These are phyloP conservation scores for Cataglyphis cursor DNA, from an alignment of 2,888 invertebrate genomes.

Conservation along the genomic window DNA sequence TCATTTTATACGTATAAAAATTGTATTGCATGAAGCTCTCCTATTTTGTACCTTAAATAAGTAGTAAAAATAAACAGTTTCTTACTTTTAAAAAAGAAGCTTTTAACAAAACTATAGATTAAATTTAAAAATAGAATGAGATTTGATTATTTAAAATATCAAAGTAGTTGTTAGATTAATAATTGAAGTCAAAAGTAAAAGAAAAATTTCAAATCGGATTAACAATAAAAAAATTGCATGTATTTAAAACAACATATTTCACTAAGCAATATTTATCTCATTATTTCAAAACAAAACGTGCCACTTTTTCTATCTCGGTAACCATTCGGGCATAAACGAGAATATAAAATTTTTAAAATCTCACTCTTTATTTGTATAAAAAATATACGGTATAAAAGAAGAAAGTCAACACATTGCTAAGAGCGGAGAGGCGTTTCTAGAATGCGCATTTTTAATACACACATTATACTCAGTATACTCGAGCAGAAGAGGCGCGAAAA, in stretches of 20 bases:
- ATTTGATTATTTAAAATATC: not conserved
- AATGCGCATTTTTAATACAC: constrained; percentile 1
- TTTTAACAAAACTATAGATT: not conserved
- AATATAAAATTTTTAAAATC: not conserved
- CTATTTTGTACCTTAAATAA: too few relatives aligned
- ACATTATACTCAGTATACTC: not conserved
- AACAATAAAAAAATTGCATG: not conserved
- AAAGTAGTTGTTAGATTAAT: not conserved
- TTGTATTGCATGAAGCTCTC: too few relatives aligned
- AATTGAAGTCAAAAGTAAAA: not conserved
- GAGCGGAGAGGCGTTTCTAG: not conserved
- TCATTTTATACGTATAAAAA: not conserved
- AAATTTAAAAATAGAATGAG: not conserved
- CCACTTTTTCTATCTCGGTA: not conserved
- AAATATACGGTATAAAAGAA: not conserved
- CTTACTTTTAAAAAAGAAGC: not conserved
- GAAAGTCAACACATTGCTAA: not conserved
- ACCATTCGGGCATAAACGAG: not conserved
- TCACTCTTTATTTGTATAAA: not conserved
- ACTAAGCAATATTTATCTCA: not conserved
- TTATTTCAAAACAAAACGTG: not conserved
- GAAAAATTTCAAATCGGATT: not conserved
- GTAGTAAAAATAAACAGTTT: too few relatives aligned
- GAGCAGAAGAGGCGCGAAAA: not conserved
- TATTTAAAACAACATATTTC: not conserved